Evolutionary conservation across 2,797 vertebrate species (phyloP).

Genomic region (Myripristis murdjan): DNA sequence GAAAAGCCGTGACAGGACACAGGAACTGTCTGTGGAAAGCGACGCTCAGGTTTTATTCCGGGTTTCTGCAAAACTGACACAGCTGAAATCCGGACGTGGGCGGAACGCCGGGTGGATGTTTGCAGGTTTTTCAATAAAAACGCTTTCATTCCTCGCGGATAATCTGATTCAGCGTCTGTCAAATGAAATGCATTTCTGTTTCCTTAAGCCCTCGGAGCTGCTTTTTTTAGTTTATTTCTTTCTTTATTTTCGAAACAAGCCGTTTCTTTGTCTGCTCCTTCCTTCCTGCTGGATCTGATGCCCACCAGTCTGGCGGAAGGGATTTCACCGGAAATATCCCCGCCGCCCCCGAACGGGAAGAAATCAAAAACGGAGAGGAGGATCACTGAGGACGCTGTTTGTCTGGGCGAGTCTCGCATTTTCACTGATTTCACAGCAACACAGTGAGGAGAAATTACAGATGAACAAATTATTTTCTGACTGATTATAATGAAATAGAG

Average conservation of each 20-base stretch:
- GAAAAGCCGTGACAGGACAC: too few species aligned
- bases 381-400: constrained; percentile 46
- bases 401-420: constrained; percentile 41
- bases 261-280: constrained; percentile 12
- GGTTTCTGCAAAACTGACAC: too few species aligned
- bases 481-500: too few species aligned
- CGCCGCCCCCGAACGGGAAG: constrained; percentile 54
- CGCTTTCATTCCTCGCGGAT: background rate
- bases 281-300: constrained; percentile 25
- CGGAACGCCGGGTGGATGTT: too few species aligned
- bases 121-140: too few species aligned
- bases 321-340: constrained; percentile 35
- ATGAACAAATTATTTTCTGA: too few species aligned
- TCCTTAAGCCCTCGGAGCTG: constrained; percentile 3
- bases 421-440: constrained; percentile 56
- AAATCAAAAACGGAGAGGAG: constrained; percentile 33
- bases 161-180: constrained; percentile 38
- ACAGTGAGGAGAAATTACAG: constrained; percentile 45
- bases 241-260: too few species aligned
- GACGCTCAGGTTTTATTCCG: too few species aligned
- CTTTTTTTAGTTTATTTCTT: too few species aligned
- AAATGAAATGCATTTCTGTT: constrained; percentile 11
- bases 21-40: too few species aligned
- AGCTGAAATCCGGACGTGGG: too few species aligned
- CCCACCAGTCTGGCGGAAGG: constrained; percentile 6